phyloP scores from a whole-genome alignment of 1,140 invertebrate genomes.

The Thrips palmi region DNA sequence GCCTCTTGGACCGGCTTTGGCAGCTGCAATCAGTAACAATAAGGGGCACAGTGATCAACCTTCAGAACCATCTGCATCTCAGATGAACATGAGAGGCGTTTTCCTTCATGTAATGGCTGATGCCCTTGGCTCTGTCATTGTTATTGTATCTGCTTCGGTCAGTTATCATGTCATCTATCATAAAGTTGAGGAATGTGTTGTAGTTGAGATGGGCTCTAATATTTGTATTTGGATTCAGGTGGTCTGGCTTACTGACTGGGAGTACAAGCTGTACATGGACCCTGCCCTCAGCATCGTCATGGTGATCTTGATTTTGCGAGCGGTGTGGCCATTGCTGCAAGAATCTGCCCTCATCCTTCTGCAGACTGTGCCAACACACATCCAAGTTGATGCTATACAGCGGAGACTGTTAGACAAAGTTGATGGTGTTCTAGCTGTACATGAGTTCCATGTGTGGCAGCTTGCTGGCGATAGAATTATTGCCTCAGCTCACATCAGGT shows the following conservation, averaged over 20 bases:
- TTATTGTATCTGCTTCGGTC: constrained; percentile 76
- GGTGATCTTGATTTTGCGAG: constrained; percentile 59
- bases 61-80: constrained; percentile 35
- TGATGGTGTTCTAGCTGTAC: constrained; percentile 77
- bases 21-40: constrained; percentile 19
- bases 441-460: constrained; percentile 91
- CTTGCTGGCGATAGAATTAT: constrained; percentile 82
- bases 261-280: constrained; percentile 76
- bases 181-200: no score
- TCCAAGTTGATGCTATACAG: constrained; percentile 72
- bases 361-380: constrained; percentile 84
- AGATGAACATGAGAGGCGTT: constrained; percentile 95
- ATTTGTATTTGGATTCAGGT: constrained; percentile 26
- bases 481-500: constrained; percentile 81
- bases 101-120: constrained; percentile 95
- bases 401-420: constrained; percentile 65
- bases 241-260: constrained; percentile 73
- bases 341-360: constrained; percentile 77
- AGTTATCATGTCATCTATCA: no score
- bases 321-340: constrained; percentile 70
- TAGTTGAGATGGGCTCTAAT: no score
- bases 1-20: constrained; percentile 22
- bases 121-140: constrained; percentile 89
- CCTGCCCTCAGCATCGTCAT: constrained; percentile 74
- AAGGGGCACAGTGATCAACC: constrained; percentile 31